phyloP scores from a whole-genome alignment of 2,797 vertebrate genomes.

The Xyrichtys novacula region DNA sequence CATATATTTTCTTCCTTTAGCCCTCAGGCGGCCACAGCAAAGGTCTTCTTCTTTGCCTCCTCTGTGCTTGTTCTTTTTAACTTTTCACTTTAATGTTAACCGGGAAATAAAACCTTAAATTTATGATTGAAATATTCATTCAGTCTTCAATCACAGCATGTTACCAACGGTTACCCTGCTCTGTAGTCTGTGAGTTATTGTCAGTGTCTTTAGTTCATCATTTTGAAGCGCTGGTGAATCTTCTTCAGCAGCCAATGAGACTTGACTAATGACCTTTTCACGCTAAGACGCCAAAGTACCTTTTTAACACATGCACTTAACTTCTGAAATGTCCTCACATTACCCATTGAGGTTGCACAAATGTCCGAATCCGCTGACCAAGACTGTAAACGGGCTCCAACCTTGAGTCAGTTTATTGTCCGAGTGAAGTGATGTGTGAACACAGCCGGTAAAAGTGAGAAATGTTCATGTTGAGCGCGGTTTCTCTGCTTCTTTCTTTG shows the following conservation, averaged over 20 bases:
- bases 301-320: too few relatives aligned
- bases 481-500: too few relatives aligned
- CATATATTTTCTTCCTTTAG: slow-evolving; percentile 19
- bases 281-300: not conserved
- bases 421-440: too few relatives aligned
- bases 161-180: not conserved
- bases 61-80: not conserved
- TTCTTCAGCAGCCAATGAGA: not conserved
- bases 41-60: not conserved
- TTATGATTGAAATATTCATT: not conserved
- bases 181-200: not conserved
- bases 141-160: too few relatives aligned
- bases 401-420: too few relatives aligned
- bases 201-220: not conserved
- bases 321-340: not conserved
- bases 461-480: too few relatives aligned
- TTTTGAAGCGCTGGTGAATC: not conserved
- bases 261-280: not conserved
- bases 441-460: too few relatives aligned
- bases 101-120: not conserved
- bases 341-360: too few relatives aligned
- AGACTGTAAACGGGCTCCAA: too few relatives aligned
- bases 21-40: slow-evolving; percentile 23
- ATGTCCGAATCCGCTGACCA: too few relatives aligned
- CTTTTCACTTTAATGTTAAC: not conserved